These are phyloP conservation scores for Dendrolimus pini DNA, from an alignment of 2,888 invertebrate species.

Conservation along the genomic window DNA sequence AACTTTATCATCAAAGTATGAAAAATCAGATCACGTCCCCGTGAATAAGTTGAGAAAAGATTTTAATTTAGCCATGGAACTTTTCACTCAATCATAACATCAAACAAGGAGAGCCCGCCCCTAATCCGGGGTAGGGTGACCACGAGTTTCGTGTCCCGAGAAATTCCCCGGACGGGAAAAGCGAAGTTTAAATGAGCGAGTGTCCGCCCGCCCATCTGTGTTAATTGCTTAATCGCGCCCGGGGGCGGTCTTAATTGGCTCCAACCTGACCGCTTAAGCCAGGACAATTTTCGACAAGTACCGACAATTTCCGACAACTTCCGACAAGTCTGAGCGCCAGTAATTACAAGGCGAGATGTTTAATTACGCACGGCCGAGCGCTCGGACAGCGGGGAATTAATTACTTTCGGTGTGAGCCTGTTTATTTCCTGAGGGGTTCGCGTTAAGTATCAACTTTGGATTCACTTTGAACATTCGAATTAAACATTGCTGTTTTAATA, in stretches of 20 bases:
- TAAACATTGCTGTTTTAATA: neutral
- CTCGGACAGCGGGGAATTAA: conserved; percentile 62
- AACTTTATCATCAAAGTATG: neutral
- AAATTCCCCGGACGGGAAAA: conserved; percentile 53
- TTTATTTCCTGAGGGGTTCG: conserved; percentile 35
- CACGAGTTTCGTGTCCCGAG: conserved; percentile 33
- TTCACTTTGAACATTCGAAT: conserved; percentile 13
- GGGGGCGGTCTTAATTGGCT: conserved; percentile 65
- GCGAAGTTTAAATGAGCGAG: conserved; percentile 51
- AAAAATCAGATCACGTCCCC: neutral
- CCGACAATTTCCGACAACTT: conserved; percentile 49
- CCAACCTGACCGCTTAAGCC: conserved; percentile 54
- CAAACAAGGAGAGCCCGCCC: conserved; percentile 21
- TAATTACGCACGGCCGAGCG: conserved; percentile 62
- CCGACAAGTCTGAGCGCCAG: conserved; percentile 51
- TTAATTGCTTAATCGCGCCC: conserved; percentile 73
- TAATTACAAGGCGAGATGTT: conserved; percentile 74
- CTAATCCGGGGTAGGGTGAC: conserved; percentile 25
- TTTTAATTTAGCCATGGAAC: conserved; percentile 21
- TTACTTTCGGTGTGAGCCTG: conserved; percentile 44
- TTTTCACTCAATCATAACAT: conserved; percentile 22
- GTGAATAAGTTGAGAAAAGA: conserved; percentile 1
- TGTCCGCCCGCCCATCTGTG: conserved; percentile 65
- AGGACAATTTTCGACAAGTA: conserved; percentile 45
- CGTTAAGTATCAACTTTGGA: conserved; percentile 26